Conservation (phyloP, 2,113 vertebrate species). For the Centrocercus urophasianus region DNA sequence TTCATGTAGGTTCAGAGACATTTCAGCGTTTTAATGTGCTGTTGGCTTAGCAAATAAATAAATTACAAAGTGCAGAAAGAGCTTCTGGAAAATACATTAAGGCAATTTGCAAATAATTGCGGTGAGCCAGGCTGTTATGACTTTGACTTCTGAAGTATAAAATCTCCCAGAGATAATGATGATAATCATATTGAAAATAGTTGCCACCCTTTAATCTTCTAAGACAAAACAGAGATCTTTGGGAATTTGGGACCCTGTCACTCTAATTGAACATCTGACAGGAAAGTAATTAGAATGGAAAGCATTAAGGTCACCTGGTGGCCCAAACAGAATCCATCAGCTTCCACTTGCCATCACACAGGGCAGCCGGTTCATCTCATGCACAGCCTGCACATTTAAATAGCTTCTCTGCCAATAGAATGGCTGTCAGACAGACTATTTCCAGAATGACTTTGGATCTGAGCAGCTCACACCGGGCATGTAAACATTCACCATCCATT, state of each 20-base stretch:
- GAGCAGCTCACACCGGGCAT: not conserved
- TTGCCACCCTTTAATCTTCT: conserved; percentile 70
- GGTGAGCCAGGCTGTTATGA: conserved; percentile 40
- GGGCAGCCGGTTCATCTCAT: not conserved
- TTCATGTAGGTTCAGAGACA: not conserved
- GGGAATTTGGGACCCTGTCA: not conserved
- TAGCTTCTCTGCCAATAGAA: not conserved
- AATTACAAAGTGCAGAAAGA: conserved; percentile 62
- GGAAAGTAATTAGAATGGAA: conserved; percentile 23
- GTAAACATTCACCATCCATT: not conserved
- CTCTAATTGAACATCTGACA: conserved; percentile 35
- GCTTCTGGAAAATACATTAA: conserved; percentile 68
- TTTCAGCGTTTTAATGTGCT: conserved; percentile 7
- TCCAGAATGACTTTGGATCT: not conserved
- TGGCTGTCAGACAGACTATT: not conserved
- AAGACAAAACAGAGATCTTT: conserved; percentile 47
- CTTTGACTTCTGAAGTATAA: conserved; percentile 72
- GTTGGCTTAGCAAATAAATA: conserved; percentile 66
- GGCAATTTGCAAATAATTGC: conserved; percentile 76
- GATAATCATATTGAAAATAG: conserved; percentile 69
- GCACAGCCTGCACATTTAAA: not conserved
- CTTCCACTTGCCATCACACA: not conserved
- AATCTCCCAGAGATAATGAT: conserved; percentile 64
- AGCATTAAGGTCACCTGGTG: not conserved
- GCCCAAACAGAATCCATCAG: not conserved